These are phyloP conservation scores for Phymatocera aterrima DNA, from an alignment of 2,888 invertebrate genomes.

Conservation along the genomic window DNA sequence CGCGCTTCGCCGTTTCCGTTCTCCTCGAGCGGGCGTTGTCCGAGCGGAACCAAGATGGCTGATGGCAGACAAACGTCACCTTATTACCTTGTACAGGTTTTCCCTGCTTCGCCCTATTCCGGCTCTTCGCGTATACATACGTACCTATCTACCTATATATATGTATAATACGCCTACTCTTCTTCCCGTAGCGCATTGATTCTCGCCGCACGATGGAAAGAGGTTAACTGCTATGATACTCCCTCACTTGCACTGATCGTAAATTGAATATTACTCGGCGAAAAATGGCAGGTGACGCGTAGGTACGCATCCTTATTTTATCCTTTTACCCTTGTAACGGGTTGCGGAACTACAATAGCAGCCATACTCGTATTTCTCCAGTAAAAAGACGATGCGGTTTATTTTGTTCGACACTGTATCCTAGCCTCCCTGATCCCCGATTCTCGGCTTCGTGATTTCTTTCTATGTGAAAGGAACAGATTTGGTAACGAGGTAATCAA, in stretches of 20 bases:
- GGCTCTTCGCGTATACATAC: constrained; percentile 3
- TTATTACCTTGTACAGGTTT: constrained; percentile 48
- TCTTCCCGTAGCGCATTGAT: constrained; percentile 38
- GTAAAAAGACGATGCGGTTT: background rate
- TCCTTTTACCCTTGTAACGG: too few relatives aligned
- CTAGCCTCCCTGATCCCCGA: background rate
- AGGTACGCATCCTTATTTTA: background rate
- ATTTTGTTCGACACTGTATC: too few relatives aligned
- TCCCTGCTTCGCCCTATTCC: constrained; percentile 25
- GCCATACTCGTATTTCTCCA: too few relatives aligned
- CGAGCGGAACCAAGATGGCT: constrained; percentile 69
- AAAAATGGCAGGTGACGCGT: constrained; percentile 10
- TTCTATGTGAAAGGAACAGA: background rate
- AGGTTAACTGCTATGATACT: constrained; percentile 29
- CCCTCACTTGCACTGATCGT: background rate
- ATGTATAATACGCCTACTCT: background rate
- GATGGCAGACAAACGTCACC: constrained; percentile 49
- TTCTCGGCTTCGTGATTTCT: background rate
- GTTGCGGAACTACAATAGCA: too few relatives aligned
- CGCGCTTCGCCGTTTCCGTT: constrained; percentile 55
- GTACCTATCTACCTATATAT: background rate
- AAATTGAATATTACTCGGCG: background rate
- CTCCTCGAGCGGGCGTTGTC: constrained; percentile 59
- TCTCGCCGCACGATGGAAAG: constrained; percentile 31
- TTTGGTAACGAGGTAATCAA: background rate